These are phyloP conservation scores for Lynx canadensis DNA, from an alignment of 2,113 vertebrate genomes.

Conservation along the genomic window DNA sequence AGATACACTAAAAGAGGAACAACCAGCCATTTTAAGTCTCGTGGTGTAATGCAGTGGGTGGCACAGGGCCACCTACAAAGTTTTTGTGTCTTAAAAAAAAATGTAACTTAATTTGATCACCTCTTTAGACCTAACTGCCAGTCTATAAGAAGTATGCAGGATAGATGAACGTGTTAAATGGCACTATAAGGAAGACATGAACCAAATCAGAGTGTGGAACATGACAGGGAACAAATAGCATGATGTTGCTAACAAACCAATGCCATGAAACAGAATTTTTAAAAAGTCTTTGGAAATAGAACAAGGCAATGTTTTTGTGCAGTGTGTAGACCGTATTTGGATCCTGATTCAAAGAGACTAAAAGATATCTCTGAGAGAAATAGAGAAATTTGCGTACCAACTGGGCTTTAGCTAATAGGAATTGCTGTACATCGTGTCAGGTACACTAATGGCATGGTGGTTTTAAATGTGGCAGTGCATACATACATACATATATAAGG, in stretches of 20 bases:
- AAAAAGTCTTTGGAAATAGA: neutral
- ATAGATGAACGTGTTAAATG: neutral
- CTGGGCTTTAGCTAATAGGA: neutral
- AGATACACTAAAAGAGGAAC: neutral
- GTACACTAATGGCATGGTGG: too few species aligned
- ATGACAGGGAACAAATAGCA: too few species aligned
- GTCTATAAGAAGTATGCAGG: neutral
- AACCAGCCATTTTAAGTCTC: neutral
- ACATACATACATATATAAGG: neutral
- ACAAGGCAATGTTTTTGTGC: neutral
- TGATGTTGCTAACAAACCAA: neutral
- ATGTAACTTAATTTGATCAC: neutral
- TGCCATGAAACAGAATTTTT: too few species aligned
- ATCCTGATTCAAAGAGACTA: neutral
- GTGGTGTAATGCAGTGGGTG: neutral
- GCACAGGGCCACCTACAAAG: neutral
- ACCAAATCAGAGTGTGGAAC: neutral
- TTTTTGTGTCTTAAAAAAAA: neutral
- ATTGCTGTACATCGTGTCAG: neutral
- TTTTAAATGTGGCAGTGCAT: neutral
- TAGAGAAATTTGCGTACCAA: neutral
- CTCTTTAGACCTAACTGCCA: neutral
- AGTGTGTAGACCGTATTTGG: neutral
- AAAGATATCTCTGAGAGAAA: neutral
- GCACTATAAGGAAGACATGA: neutral